Evolutionary conservation across 2,888 invertebrate genomes (phyloP).

Genomic region (Chrysomela aeneicollis): DNA sequence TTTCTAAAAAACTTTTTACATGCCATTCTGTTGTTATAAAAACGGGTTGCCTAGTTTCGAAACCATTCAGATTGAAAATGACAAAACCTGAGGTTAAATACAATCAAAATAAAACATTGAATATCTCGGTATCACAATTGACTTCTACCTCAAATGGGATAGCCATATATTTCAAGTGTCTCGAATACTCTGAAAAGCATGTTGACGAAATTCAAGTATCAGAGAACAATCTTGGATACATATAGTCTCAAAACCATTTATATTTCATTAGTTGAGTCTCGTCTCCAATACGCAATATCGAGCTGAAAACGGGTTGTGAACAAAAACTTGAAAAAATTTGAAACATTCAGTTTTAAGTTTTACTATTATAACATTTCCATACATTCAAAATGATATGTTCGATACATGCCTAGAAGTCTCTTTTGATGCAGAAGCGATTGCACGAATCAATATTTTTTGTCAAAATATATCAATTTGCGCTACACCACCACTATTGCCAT

Average conservation of each 20-base stretch:
- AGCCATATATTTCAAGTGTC: neutral
- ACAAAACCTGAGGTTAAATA: neutral
- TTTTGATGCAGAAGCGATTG: too few relatives aligned
- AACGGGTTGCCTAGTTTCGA: too few relatives aligned
- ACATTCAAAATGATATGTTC: too few relatives aligned
- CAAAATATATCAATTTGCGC: too few relatives aligned
- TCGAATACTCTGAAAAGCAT: neutral
- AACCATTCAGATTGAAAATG: neutral
- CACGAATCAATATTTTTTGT: too few relatives aligned
- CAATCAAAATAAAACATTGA: slow-evolving; percentile 8
- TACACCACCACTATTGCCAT: too few relatives aligned
- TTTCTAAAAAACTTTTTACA: slow-evolving; percentile 2
- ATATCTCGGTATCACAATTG: slow-evolving; percentile 15
- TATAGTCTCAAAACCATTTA: neutral
- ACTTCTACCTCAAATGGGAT: slow-evolving; percentile 11
- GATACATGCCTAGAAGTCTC: too few relatives aligned
- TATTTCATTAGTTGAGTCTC: neutral
- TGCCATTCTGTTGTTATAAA: neutral
- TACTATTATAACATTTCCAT: too few relatives aligned
- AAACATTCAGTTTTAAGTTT: too few relatives aligned
- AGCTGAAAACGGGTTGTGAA: neutral
- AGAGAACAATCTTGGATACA: neutral
- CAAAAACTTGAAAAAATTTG: neutral
- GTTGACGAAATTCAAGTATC: neutral
- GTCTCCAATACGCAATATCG: neutral